Base-by-base conservation (phyloP, 2,888 invertebrate genomes). In the Alloscopus bannaensis region DNA sequence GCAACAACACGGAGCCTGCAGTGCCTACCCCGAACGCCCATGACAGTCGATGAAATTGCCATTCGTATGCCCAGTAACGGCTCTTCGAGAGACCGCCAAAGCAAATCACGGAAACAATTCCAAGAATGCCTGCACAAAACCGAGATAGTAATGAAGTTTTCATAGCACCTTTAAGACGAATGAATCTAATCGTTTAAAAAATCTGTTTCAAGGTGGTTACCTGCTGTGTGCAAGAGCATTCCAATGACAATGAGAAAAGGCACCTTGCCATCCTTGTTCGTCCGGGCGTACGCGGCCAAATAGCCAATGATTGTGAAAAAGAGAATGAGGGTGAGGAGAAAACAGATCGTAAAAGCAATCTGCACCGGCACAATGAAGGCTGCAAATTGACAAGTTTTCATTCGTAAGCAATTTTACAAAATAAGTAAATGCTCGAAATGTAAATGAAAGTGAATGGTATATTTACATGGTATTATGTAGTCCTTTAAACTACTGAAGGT, bases 311-410 rank as follows among this genome's bases (percentile, higher is more conserved):
- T 93, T 76, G 96, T 89, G 55, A 94, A 90, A 69, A 93, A 91
- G 29, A 93, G 92, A 47, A 94, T 88, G 70, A 97, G 87, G 81
- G 93, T 92, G 66, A 94, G 91, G 29, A 97, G 91, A 86, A 98
- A 93, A 85, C 94, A 93, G 69, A 98, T 86, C 0, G 97, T 96
- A 89, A 93, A 97, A 90, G 97, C 96, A 86, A 98, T 94, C 88
- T 98, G 97, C 0, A 97, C 97, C 1, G 94, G 93, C 86, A 97
- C 92, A 92, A 98, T 95, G 88, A 98, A 98, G n/a, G 93, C 96
- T 95, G 91, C 60, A 91, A 91, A 87, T 85, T n/a, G n/a, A n/a
- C n/a, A n/a, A n/a, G n/a, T n/a, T 70, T 81, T 82, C 65, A 70
- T 76, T 82, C 47, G 47, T 52, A 60, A 26, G 22, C 20, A 52